Base-by-base conservation (phyloP, 2,797 vertebrate genomes). In the Takifugu ocellatus region DNA sequence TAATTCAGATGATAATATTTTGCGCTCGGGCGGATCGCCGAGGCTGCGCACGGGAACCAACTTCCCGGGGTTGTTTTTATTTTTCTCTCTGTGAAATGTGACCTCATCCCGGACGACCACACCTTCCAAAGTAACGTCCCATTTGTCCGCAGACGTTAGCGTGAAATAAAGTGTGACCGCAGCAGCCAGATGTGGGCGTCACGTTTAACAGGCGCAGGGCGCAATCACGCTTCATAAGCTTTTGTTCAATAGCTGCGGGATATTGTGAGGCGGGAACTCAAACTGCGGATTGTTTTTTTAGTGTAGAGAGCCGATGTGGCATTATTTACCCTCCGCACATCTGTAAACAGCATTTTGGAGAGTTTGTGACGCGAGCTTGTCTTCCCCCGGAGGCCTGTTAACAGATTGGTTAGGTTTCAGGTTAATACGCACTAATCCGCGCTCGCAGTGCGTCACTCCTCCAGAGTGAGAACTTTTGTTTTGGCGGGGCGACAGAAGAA, bases 401-500 rank as follows among this genome's bases (percentile, higher is more conserved):
- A 53, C 62, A 64, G 54, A 59, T 64, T 48, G 51, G 48, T 81
- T 27, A 2, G 36, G 56, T 63, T 82, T 72, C 63, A 26, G 63
- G 51, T 51, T 21, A 45, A 55, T 25, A 25, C 51, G 46, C 61
- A 10, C 12, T 39, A 64, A 74, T 63, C 43, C 45, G 69, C 52
- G 56, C 66, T 72, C 76, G 77, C 61, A 68, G 56, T 49, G 59
- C 75, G 67, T 79, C 79, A 78, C 84, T 88, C 79, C 79, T 84
- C 78, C 78, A 77, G 73, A 83, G 84, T 85, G 79, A 87, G 89
- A 88, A 83, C 82, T 87, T 89, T 92, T 92, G 88, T 92, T 92
- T 92, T 92, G 91, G 90, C 88, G 85, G 84, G 87, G 72, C 77
- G 59, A 56, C 71, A 83, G 79, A 89, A 89, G 89, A 90, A 90